Evolutionary conservation across 2,888 invertebrate species (phyloP).

Genomic region (Noctua janthina): DNA sequence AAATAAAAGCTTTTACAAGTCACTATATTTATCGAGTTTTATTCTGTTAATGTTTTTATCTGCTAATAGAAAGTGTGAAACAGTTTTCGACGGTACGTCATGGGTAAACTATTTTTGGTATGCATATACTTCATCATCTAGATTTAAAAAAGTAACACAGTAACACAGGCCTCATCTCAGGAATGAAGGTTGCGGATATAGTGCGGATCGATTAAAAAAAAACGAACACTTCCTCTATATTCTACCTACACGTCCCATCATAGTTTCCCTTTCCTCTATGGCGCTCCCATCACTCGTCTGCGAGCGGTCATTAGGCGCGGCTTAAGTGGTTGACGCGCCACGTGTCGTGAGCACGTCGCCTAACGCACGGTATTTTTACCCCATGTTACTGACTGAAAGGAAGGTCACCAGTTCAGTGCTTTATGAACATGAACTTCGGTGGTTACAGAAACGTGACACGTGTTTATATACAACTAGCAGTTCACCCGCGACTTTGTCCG

Average conservation of each 20-base stretch:
- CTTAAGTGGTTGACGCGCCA: constrained; percentile 61
- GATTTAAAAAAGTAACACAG: background rate
- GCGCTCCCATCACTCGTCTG: constrained; percentile 60
- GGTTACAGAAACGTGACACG: background rate
- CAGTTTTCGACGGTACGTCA: background rate
- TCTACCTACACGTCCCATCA: constrained; percentile 10
- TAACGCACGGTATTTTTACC: constrained; percentile 47
- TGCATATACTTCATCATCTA: background rate
- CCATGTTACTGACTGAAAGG: constrained; percentile 31
- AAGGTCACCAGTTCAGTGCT: constrained; percentile 24
- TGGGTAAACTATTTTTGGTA: background rate
- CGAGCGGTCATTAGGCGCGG: constrained; percentile 63
- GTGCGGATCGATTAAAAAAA: background rate
- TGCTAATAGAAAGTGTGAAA: background rate
- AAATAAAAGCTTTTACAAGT: background rate
- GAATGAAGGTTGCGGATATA: background rate
- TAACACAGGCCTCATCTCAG: background rate
- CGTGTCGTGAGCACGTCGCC: constrained; percentile 50
- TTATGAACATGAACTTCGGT: constrained; percentile 9
- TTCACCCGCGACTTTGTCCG: too few species aligned
- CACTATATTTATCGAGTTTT: background rate
- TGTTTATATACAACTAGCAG: background rate
- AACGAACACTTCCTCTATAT: background rate
- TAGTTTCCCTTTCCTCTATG: constrained; percentile 46
- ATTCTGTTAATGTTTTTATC: background rate